Percentiles rank a stretch among this genome's conserved stretches.
phyloP scores from a whole-genome alignment of 2,888 invertebrate species.

The Machimus atricapillus region DNA sequence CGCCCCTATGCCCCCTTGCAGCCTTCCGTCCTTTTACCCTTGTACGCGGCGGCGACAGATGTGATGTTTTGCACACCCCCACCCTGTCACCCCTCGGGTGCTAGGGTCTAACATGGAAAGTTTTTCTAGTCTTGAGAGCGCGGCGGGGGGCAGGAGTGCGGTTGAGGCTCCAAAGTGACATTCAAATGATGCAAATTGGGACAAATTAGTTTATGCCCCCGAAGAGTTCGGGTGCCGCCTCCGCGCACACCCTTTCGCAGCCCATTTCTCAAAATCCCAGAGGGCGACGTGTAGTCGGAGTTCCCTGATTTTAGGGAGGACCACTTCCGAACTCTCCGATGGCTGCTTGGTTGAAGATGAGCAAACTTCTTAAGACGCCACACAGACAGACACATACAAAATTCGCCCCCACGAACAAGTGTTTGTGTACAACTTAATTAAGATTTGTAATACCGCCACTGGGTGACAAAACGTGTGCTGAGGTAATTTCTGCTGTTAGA shows the following conservation, averaged over 20 bases:
- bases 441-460: conserved; percentile 50
- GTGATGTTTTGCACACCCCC: not conserved
- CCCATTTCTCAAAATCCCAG: conserved; percentile 20
- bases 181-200: conserved; percentile 51
- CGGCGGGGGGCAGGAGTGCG: conserved; percentile 42
- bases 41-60: conserved; percentile 23
- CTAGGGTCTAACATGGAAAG: not conserved
- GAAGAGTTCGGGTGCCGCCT: conserved; percentile 46
- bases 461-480: conserved; percentile 47
- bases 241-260: conserved; percentile 3
- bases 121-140: conserved; percentile 43
- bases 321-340: not conserved
- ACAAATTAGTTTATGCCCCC: conserved; percentile 51
- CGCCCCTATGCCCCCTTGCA: not conserved
- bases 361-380: conserved; percentile 32
- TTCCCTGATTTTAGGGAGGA: conserved; percentile 24
- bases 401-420: conserved; percentile 41
- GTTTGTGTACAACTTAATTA: conserved; percentile 51
- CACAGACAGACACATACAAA: not conserved
- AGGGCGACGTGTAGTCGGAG: not conserved
- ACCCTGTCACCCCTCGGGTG: not conserved
- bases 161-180: conserved; percentile 49
- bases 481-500: conserved; percentile 32
- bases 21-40: not conserved
- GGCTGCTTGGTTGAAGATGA: not conserved